Base-by-base conservation (phyloP, 23 tunicate species). In the Clavelina lepadiformis region DNA sequence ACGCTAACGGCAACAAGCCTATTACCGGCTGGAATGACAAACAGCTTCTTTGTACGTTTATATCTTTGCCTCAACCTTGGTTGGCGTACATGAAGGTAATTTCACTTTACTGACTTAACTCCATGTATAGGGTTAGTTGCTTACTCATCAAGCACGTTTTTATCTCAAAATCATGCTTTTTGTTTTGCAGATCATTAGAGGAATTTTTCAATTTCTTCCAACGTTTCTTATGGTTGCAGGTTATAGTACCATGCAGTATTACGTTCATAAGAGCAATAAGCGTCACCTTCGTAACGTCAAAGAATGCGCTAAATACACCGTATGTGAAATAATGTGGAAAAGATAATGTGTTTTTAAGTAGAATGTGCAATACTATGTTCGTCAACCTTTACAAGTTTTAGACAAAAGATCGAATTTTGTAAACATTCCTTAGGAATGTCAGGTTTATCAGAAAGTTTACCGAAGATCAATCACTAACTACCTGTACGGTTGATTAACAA, bases 171-270 rank as follows among this genome's bases (percentile, higher is more conserved):
- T 69, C 25, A 4, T 36, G 20, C 6, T 61, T 27, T 63, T 18
- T 51, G 4, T 5, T 15, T 68, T 69, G 33, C 69, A 89, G 97
- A 72, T 80, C 41, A 69, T 63, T 21, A 79, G 97, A 22, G 58
- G 75, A 28, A 22, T 94, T 25, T 94, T 94, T 41, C 99, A 94
- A 74, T 78, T 94, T 65, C 29, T 86, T 18, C 99, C 99, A 25
- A 55, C 65, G 53, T 11, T 86, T 31, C 35, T 81, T 38, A 94
- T 94, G 99, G 35, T 58, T 20, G 22, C 67, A 15, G 59, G 86
- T 45, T 94, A 94, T 35, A 45, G 81, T 0, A 46, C 77, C 30
- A 86, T 94, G 60, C 72, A 46, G 46, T 38, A 41, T 46, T 53
- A 37, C 36, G 77, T 86, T 1, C 70, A 58, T 22, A 56, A 56